Conservation (phyloP, 2,113 vertebrate genomes). For the Ochotona curzoniae region DNA sequence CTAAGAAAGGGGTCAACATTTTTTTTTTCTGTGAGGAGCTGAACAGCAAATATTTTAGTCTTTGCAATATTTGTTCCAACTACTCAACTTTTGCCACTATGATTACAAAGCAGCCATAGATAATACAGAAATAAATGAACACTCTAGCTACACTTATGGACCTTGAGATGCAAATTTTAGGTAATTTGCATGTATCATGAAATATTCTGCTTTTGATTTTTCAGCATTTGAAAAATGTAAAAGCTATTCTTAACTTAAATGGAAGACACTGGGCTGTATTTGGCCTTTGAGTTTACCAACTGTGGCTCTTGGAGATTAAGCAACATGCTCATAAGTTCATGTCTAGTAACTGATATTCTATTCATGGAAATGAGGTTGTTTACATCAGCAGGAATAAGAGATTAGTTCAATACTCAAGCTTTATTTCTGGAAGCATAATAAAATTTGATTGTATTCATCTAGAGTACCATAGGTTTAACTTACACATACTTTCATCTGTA, state of each 20-base stretch:
- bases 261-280: neutral
- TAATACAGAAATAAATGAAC: neutral
- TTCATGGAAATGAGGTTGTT: conserved; percentile 3
- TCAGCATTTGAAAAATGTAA: neutral
- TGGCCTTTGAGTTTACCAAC: neutral
- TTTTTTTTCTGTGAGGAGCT: neutral
- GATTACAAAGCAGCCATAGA: neutral
- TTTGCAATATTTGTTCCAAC: conserved; percentile 6
- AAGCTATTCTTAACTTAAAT: neutral
- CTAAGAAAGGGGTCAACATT: neutral
- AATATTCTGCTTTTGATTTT: neutral
- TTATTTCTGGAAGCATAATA: neutral
- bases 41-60: neutral
- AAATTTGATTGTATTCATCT: conserved; percentile 30
- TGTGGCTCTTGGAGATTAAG: neutral
- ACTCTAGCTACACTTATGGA: neutral
- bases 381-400: neutral
- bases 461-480: neutral
- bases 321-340: neutral
- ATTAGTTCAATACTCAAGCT: neutral
- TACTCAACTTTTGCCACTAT: neutral
- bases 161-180: neutral
- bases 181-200: neutral
- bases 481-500: neutral
- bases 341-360: neutral